phyloP scores from a whole-genome alignment of 2,113 vertebrate species.

The Otus sunia region DNA sequence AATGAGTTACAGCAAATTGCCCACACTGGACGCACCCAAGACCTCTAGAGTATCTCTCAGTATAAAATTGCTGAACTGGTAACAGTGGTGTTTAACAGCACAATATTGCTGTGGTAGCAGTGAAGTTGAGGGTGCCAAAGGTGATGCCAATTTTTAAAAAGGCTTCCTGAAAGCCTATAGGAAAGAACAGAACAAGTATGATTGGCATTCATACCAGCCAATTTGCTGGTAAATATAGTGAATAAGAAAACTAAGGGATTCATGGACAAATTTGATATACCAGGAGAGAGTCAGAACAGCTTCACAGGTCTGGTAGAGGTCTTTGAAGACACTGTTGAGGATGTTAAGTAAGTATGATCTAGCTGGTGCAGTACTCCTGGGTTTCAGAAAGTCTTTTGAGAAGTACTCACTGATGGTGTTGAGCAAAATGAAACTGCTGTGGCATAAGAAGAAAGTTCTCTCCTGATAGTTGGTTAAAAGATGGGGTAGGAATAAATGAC shows the following conservation, averaged over 20 bases:
- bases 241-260: neutral
- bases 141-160: neutral
- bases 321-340: neutral
- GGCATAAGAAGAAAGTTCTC: neutral
- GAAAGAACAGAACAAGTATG: neutral
- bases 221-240: neutral
- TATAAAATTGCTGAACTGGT: neutral
- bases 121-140: neutral
- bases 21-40: neutral
- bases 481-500: neutral
- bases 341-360: neutral
- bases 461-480: neutral
- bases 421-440: constrained; percentile 27
- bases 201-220: neutral
- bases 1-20: neutral
- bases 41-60: neutral
- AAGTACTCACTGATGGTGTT: neutral
- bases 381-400: neutral
- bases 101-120: neutral
- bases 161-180: neutral
- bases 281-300: neutral
- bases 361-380: neutral
- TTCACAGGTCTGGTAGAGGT: neutral
- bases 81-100: neutral
- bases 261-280: neutral